Evolutionary conservation across 2,797 vertebrate species (phyloP).

Genomic region (Lindbergichthys nudifrons): DNA sequence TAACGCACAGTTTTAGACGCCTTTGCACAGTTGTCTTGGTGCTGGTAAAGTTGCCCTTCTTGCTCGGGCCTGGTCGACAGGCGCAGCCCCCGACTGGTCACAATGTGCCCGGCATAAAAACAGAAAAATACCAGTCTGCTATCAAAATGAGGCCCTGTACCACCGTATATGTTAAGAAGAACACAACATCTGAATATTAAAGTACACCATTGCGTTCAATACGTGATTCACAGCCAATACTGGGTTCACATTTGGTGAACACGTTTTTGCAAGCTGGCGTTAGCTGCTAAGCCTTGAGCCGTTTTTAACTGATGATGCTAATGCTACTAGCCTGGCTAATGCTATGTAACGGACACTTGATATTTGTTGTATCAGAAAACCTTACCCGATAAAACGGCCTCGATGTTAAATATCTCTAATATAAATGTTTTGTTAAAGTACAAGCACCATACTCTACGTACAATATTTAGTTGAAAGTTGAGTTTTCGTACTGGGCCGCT

Average conservation of each 20-base stretch:
- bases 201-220: no score
- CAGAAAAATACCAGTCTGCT: not conserved
- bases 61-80: slow-evolving; percentile 58
- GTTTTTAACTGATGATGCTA: slow-evolving; percentile 30
- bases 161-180: rapidly evolving
- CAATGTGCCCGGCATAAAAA: slow-evolving; percentile 59
- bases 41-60: slow-evolving; percentile 50
- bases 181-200: rapidly evolving
- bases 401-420: not conserved
- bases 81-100: slow-evolving; percentile 46
- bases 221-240: not conserved
- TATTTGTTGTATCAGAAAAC: not conserved
- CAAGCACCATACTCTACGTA: slow-evolving; percentile 56
- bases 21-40: not conserved
- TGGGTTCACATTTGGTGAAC: slow-evolving; percentile 47
- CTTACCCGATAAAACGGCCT: not conserved
- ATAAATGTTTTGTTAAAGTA: not conserved
- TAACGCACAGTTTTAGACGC: rapidly evolving
- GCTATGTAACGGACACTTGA: slow-evolving; percentile 27
- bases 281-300: slow-evolving; percentile 66
- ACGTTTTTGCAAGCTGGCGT: slow-evolving; percentile 66
- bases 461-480: slow-evolving; percentile 71
- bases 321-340: slow-evolving; percentile 51
- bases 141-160: rapidly evolving
- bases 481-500: slow-evolving; percentile 71